phyloP scores from a whole-genome alignment of 2,888 invertebrate species.

The Polyommatus icarus region DNA sequence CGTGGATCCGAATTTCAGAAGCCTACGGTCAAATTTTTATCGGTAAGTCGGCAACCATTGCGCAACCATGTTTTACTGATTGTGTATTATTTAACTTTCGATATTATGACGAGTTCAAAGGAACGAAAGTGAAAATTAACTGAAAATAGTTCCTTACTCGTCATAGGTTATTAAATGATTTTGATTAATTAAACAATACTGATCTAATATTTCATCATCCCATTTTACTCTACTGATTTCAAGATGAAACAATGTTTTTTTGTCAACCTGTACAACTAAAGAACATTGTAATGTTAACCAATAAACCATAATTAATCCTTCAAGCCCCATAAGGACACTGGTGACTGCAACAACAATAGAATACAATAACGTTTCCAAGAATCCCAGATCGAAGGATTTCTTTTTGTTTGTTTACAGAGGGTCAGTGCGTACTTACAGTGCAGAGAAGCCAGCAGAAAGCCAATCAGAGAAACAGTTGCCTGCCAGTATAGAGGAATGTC shows the following conservation, averaged over 20 bases:
- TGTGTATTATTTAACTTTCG: neutral
- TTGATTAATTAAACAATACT: neutral
- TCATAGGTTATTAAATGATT: neutral
- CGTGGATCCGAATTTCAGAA: conserved; percentile 69
- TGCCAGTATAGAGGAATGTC: conserved; percentile 78
- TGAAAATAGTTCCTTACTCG: neutral
- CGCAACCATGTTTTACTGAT: conserved; percentile 62
- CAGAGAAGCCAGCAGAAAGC: conserved; percentile 62
- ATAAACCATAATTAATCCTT: too few relatives aligned
- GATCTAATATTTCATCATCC: too few relatives aligned
- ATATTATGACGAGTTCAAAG: neutral
- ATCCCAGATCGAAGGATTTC: too few relatives aligned
- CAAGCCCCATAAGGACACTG: too few relatives aligned
- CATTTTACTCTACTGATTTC: too few relatives aligned
- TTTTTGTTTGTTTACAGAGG: conserved; percentile 45
- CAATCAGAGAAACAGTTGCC: conserved; percentile 59
- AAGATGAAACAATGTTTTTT: too few relatives aligned
- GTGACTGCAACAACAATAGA: too few relatives aligned
- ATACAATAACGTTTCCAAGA: too few relatives aligned
- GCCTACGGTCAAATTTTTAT: conserved; percentile 62
- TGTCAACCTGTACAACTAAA: too few relatives aligned
- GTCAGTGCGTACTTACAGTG: conserved; percentile 57
- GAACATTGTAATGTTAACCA: too few relatives aligned
- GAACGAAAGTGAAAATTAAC: neutral
- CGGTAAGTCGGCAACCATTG: conserved; percentile 80